A percentile compares a stretch with the other conserved stretches of the same genome.
Conservation (phyloP, 2,797 vertebrate species). For the Pseudomugil gertrudae region DNA sequence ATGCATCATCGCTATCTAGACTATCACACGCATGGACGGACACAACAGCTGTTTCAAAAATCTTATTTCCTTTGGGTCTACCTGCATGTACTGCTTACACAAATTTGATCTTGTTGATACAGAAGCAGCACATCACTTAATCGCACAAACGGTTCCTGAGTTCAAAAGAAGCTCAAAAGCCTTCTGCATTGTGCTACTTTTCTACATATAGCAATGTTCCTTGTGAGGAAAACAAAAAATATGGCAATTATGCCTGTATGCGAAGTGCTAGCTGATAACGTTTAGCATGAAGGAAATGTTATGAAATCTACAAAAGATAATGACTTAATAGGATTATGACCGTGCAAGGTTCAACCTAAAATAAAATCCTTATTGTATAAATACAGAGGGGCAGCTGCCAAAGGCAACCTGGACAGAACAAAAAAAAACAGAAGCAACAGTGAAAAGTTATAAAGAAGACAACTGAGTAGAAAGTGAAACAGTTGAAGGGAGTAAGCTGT, state of each 20-base stretch:
- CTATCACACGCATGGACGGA: slow-evolving; percentile 59
- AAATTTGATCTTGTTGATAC: slow-evolving; percentile 68
- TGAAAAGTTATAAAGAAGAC: slow-evolving; percentile 54
- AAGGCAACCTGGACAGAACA: slow-evolving; percentile 46
- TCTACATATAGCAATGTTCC: slow-evolving; percentile 6
- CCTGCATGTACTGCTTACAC: slow-evolving; percentile 59
- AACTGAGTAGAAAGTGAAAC: slow-evolving; percentile 57
- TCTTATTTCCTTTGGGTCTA: slow-evolving; percentile 57
- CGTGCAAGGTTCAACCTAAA: slow-evolving; percentile 29
- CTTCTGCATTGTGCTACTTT: slow-evolving; percentile 16
- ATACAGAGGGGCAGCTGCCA: slow-evolving; percentile 26
- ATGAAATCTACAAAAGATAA: slow-evolving; percentile 15
- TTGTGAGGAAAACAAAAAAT: slow-evolving; percentile 3
- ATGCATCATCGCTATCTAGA: slow-evolving; percentile 37
- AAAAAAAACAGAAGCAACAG: slow-evolving; percentile 34
- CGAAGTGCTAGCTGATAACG: slow-evolving; percentile 28
- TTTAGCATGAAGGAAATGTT: slow-evolving; percentile 23
- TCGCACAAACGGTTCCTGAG: slow-evolving; percentile 33
- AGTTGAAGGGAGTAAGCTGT: slow-evolving; percentile 61
- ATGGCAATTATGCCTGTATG: slow-evolving; percentile 12
- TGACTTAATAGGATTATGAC: background rate
- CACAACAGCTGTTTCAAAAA: slow-evolving; percentile 57
- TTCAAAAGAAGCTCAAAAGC: slow-evolving; percentile 32
- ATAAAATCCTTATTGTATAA: slow-evolving; percentile 43
- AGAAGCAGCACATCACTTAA: slow-evolving; percentile 58